phyloP scores from a whole-genome alignment of 2,888 invertebrate genomes.

The Punctoribates punctum region DNA sequence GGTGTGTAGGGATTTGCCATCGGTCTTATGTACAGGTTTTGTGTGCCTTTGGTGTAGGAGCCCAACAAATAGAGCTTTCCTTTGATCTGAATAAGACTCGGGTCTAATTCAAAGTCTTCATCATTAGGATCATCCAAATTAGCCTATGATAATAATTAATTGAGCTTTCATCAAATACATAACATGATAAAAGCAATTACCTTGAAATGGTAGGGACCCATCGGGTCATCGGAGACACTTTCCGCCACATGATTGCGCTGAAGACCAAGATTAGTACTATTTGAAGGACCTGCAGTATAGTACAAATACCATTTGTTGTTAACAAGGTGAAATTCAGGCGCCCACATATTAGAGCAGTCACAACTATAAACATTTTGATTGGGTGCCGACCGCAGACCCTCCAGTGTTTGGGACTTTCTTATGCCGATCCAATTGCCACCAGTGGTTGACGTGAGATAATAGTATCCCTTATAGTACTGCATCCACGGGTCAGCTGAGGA shows the following conservation, averaged over 20 bases:
- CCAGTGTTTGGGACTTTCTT: not conserved
- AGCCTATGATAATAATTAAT: too few species aligned
- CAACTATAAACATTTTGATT: not conserved
- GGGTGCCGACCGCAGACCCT: not conserved
- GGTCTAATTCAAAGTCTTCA: not conserved
- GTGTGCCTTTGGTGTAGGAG: not conserved
- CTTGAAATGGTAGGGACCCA: constrained; percentile 25
- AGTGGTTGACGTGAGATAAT: not conserved
- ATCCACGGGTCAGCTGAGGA: constrained; percentile 11
- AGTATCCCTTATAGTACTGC: constrained; percentile 10
- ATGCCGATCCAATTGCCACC: not conserved
- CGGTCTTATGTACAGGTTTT: not conserved
- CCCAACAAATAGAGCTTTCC: not conserved
- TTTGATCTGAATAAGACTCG: not conserved
- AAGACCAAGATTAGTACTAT: not conserved
- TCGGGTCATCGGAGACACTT: not conserved
- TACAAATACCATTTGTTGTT: constrained; percentile 6
- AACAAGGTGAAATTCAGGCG: not conserved
- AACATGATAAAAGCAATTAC: too few species aligned
- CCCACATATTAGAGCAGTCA: not conserved
- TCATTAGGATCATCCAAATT: not conserved
- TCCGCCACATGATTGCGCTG: not conserved
- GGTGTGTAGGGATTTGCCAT: constrained; percentile 2
- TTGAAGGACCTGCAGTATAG: not conserved
- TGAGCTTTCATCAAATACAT: too few species aligned